phyloP scores from a whole-genome alignment of 2,888 invertebrate genomes.

The Argyresthia goedartella region DNA sequence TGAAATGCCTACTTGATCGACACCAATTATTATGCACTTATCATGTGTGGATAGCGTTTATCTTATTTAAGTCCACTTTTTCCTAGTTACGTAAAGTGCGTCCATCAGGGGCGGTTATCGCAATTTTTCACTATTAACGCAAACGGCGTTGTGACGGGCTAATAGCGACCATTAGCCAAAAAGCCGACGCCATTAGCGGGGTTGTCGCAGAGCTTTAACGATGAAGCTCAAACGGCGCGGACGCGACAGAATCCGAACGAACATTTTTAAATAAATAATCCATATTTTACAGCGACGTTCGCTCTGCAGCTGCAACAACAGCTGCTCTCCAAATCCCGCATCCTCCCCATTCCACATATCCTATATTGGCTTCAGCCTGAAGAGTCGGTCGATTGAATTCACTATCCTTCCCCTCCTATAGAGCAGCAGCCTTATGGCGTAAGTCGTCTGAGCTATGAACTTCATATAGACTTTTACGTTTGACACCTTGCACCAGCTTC shows the following conservation, averaged over 20 bases:
- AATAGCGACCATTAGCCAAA: constrained; percentile 29
- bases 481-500: too few relatives aligned
- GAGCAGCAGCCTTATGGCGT: too few relatives aligned
- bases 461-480: too few relatives aligned
- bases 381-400: too few relatives aligned
- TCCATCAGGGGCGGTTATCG: constrained; percentile 19
- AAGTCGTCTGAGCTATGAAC: too few relatives aligned
- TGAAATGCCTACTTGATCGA: constrained; percentile 25
- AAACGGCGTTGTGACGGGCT: constrained; percentile 12
- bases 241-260: constrained; percentile 15
- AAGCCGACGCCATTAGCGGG: constrained; percentile 30
- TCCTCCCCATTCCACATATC: too few relatives aligned
- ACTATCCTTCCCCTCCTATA: too few relatives aligned
- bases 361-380: too few relatives aligned
- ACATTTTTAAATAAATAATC: constrained; percentile 32
- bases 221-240: constrained; percentile 8
- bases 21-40: constrained; percentile 45
- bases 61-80: constrained; percentile 20
- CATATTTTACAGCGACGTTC: too few relatives aligned
- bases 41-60: constrained; percentile 22
- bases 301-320: too few relatives aligned
- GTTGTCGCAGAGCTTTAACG: constrained; percentile 22
- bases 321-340: too few relatives aligned
- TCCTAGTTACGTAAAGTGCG: constrained; percentile 17
- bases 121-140: constrained; percentile 23